Conservation (phyloP, 1,140 invertebrate species). For the Cydia strobilella region DNA sequence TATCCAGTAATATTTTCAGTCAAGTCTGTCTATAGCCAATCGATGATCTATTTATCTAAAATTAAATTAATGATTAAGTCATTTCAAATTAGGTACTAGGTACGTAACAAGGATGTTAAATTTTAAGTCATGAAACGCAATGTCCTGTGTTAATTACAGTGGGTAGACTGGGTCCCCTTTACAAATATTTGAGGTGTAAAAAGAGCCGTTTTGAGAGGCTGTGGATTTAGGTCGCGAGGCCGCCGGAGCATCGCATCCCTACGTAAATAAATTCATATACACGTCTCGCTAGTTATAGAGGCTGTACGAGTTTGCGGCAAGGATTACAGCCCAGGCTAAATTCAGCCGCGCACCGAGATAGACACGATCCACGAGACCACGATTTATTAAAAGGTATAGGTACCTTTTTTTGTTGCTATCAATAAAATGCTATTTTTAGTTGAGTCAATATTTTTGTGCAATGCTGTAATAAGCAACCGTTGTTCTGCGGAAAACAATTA, state of each 20-base stretch:
- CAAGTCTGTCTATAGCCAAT: too few species aligned
- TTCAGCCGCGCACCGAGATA: conserved; percentile 34
- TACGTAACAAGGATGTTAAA: conserved; percentile 13
- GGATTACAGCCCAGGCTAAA: conserved; percentile 41
- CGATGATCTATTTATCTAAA: too few species aligned
- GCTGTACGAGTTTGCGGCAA: conserved; percentile 40
- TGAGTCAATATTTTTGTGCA: conserved; percentile 21
- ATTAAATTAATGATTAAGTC: too few species aligned
- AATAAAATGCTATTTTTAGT: conserved; percentile 23
- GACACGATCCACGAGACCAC: conserved; percentile 24
- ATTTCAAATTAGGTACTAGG: too few species aligned
- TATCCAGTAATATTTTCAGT: too few species aligned
- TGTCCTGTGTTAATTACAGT: conserved; percentile 39
- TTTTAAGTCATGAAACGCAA: conserved; percentile 36
- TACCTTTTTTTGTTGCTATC: not conserved
- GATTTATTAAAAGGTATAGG: conserved; percentile 26
- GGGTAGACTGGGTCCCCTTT: conserved; percentile 26
- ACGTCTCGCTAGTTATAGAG: conserved; percentile 61
- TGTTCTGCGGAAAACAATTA: not conserved
- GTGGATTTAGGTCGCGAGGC: conserved; percentile 62
- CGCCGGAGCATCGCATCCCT: conserved; percentile 60
- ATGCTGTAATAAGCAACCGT: conserved; percentile 39
- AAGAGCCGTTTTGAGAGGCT: conserved; percentile 34
- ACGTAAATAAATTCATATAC: conserved; percentile 56
- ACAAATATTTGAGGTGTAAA: conserved; percentile 42